phyloP scores from a whole-genome alignment of 2,797 vertebrate genomes.

The Chrosomus eos region DNA sequence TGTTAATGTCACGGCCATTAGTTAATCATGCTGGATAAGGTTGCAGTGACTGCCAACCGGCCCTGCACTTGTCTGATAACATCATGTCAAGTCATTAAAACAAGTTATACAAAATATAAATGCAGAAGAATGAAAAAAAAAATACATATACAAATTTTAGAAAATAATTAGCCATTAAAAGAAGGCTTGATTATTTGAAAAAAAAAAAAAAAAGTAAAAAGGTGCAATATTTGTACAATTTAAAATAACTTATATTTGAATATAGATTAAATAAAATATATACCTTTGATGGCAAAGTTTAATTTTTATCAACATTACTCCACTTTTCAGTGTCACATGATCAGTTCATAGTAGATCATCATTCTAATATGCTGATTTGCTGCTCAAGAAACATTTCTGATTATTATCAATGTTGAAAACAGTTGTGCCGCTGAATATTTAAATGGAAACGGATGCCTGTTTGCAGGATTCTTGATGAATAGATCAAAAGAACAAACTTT shows the following conservation, averaged over 20 bases:
- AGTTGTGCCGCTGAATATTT: background rate
- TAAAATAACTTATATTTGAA: background rate
- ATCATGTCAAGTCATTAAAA: constrained; percentile 13
- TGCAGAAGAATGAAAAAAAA: background rate
- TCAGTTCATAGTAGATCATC: background rate
- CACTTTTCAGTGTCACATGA: background rate
- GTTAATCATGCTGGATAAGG: constrained; percentile 6
- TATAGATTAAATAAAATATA: background rate
- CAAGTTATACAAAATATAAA: background rate
- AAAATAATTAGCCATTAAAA: too few relatives aligned
- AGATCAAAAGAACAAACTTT: background rate
- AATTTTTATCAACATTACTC: background rate
- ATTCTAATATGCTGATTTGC: background rate
- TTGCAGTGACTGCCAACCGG: background rate
- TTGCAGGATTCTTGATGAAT: background rate
- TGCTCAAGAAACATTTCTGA: background rate
- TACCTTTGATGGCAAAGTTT: background rate
- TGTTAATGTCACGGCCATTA: constrained; percentile 33
- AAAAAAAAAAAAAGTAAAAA: background rate
- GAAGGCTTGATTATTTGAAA: background rate
- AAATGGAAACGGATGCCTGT: background rate
- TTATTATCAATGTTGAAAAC: background rate
- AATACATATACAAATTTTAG: too few relatives aligned
- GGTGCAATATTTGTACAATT: background rate
- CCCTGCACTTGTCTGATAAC: background rate